Evolutionary conservation across 2,113 vertebrate species (phyloP).

Genomic region (Struthidea cinerea): DNA sequence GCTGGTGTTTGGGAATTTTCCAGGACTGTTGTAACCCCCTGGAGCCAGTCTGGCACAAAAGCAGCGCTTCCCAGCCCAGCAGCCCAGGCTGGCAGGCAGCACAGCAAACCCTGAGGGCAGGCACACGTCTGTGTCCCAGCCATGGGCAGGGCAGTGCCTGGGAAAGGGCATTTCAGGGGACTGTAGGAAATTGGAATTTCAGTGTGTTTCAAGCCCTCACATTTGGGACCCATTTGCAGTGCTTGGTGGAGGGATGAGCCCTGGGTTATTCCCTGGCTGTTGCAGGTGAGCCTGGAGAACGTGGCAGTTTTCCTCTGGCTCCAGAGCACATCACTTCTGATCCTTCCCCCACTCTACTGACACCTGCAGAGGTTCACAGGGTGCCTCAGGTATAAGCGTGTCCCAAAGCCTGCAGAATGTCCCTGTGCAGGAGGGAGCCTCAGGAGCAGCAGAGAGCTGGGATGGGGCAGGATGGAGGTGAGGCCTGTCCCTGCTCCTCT

Average conservation of each 20-base stretch:
- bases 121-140: not conserved
- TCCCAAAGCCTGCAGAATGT: not conserved
- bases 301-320: not conserved
- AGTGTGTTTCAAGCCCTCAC: rapidly evolving
- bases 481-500: not conserved
- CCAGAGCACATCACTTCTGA: not conserved
- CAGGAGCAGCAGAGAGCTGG: not conserved
- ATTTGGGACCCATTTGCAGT: not conserved
- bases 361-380: not conserved
- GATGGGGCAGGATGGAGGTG: rapidly evolving
- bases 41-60: not conserved
- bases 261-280: not conserved
- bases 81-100: not conserved
- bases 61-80: not conserved
- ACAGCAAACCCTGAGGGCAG: not conserved
- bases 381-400: not conserved
- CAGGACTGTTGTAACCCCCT: not conserved
- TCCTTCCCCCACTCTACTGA: not conserved
- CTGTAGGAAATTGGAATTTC: not conserved
- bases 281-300: not conserved
- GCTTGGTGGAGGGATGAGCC: not conserved
- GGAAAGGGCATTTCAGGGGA: not conserved
- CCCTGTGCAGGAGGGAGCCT: not conserved
- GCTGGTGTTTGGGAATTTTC: not conserved
- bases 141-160: not conserved